Evolutionary conservation across 2,888 invertebrate species (phyloP).

Genomic region (Melitaea athalia): DNA sequence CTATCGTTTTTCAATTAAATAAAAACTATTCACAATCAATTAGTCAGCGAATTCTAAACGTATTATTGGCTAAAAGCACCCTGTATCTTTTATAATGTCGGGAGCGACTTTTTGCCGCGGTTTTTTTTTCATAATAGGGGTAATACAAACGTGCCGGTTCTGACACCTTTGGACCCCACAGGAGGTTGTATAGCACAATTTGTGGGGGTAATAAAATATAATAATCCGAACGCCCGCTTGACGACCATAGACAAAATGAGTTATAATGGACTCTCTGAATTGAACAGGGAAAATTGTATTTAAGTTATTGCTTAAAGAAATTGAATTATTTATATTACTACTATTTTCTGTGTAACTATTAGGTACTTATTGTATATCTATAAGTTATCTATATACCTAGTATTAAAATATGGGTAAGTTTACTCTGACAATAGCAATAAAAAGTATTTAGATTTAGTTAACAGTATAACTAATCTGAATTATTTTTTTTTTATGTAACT

Average conservation of each 20-base stretch:
- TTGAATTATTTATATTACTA: not conserved
- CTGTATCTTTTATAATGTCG: constrained; percentile 57
- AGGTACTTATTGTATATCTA: no score
- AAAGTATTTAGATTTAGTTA: no score
- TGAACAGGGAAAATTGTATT: constrained; percentile 13
- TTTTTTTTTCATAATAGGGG: constrained; percentile 69
- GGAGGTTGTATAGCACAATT: constrained; percentile 66
- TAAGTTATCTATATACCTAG: no score
- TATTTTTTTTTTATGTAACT: no score
- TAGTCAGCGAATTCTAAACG: constrained; percentile 73
- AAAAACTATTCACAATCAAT: constrained; percentile 73
- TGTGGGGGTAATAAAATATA: constrained; percentile 76
- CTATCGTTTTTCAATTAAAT: constrained; percentile 63
- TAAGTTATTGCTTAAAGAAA: not conserved
- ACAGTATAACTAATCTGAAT: no score
- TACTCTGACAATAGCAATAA: no score
- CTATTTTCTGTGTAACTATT: no score
- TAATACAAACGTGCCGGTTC: constrained; percentile 77
- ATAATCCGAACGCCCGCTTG: constrained; percentile 54
- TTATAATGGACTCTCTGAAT: constrained; percentile 27
- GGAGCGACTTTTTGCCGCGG: constrained; percentile 68
- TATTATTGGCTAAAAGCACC: constrained; percentile 67
- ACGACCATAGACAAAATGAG: constrained; percentile 36
- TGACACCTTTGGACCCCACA: constrained; percentile 81
- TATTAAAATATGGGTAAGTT: no score